Base-by-base conservation (phyloP, 2,888 invertebrate genomes). In the Apodemia hepburni region DNA sequence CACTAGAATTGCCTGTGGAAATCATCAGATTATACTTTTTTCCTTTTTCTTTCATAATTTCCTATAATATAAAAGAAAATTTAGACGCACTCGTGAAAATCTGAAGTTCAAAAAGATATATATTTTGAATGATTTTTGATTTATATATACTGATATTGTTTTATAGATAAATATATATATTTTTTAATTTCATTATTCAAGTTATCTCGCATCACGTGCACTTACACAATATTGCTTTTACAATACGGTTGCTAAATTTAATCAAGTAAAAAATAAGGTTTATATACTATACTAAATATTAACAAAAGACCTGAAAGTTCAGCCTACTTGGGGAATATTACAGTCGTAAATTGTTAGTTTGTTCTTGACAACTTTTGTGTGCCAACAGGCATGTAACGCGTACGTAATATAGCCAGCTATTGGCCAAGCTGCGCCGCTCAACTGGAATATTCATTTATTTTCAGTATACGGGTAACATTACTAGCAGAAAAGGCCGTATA, bases 321-420 rank as follows among this genome's bases (percentile, higher is more conserved):
- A 58, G 33, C 45, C 62, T 47, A 47, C 42, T 35, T 47, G 58
- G 42, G 62, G 58, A 62, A 62, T 58, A 62, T 62, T 58, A 47
- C 58, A 58, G 62, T 62, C 62, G 62, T 62, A 62, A 62, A 62
- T 62, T 62, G 62, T 62, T 62, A 62, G 62, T 61, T 61, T 61
- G 61, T 61, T 61, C 61, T 61, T 61, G 61, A 61, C 61, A 61
- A 61, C 45, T 61, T 61, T 58, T 61, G 61, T 61, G 58, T 61
- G 61, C 61, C 61, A 61, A 61, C 58, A 61, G 58, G 58, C 61
- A 47, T 61, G 61, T 61, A 42, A 42, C 42, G 42, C 42, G 42
- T 42, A 42, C 15, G 15, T 42, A 61, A 61, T 58, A 61, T 58
- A 47, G 61, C 58, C 61, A 33, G 29, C 58, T 58, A 58, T 61